phyloP scores from a whole-genome alignment of 2,797 vertebrate species.

The Fistularia commersonii region DNA sequence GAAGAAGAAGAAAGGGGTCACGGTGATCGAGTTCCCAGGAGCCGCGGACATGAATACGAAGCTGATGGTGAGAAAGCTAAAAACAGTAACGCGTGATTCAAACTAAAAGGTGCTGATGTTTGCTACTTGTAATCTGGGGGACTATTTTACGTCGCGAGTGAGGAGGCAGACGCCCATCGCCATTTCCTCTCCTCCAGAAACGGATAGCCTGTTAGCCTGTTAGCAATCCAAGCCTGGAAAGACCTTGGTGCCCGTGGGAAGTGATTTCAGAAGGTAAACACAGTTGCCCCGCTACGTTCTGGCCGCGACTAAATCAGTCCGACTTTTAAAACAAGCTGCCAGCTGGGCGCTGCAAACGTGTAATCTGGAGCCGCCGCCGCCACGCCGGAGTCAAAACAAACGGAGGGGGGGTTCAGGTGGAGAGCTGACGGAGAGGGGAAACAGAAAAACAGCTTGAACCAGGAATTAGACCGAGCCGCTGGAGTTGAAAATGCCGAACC shows the following conservation, averaged over 20 bases:
- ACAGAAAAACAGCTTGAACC: neutral
- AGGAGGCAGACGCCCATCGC: too few species aligned
- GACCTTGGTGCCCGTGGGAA: too few species aligned
- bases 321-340: constrained; percentile 60
- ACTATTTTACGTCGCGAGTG: too few species aligned
- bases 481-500: too few species aligned
- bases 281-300: constrained; percentile 32
- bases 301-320: constrained; percentile 45
- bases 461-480: too few species aligned
- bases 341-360: constrained; percentile 50
- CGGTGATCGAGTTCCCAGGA: constrained; percentile 9
- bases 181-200: too few species aligned
- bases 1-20: constrained; percentile 8
- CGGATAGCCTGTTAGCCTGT: too few species aligned
- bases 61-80: neutral
- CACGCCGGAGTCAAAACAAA: constrained; percentile 55
- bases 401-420: constrained; percentile 2
- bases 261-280: constrained; percentile 37
- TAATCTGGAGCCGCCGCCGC: constrained; percentile 44
- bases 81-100: too few species aligned
- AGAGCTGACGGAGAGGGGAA: neutral
- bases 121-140: too few species aligned
- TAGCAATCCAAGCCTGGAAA: too few species aligned
- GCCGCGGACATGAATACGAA: neutral
- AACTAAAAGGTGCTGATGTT: too few species aligned